A percentile compares a stretch with the other conserved stretches of the same genome.
phyloP scores from a whole-genome alignment of 2,888 invertebrate genomes.

The Schizaphis graminum region DNA sequence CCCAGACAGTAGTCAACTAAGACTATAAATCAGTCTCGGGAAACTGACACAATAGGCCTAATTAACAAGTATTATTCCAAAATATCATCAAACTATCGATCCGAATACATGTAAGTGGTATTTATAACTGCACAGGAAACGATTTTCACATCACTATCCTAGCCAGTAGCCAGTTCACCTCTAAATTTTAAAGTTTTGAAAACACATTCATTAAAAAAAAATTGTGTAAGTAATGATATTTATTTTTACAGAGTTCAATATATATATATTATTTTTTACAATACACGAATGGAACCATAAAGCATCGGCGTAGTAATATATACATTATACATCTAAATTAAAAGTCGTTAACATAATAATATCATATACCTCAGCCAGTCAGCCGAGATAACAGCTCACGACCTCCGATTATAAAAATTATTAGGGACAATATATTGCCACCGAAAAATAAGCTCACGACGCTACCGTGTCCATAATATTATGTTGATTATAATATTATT shows the following conservation, averaged over 20 bases:
- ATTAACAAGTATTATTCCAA: not conserved
- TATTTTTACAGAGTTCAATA: not conserved
- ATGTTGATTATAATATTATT: not conserved
- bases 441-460: not conserved
- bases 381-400: not conserved
- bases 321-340: not conserved
- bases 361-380: not conserved
- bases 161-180: rapidly evolving
- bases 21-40: not conserved
- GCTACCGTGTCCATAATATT: not conserved
- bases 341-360: not conserved
- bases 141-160: not conserved
- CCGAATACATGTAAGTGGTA: not conserved
- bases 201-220: not conserved
- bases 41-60: not conserved
- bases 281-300: not conserved
- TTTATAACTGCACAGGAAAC: no score
- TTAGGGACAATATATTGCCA: not conserved
- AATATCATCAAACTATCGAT: not conserved
- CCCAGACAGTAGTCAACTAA: not conserved
- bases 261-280: not conserved
- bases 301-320: not conserved
- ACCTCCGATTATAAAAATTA: not conserved
- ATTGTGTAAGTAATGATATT: not conserved
- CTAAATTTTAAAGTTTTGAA: not conserved